Evolutionary conservation across 2,888 invertebrate genomes (phyloP).

Genomic region (Ennomos quercinarius): DNA sequence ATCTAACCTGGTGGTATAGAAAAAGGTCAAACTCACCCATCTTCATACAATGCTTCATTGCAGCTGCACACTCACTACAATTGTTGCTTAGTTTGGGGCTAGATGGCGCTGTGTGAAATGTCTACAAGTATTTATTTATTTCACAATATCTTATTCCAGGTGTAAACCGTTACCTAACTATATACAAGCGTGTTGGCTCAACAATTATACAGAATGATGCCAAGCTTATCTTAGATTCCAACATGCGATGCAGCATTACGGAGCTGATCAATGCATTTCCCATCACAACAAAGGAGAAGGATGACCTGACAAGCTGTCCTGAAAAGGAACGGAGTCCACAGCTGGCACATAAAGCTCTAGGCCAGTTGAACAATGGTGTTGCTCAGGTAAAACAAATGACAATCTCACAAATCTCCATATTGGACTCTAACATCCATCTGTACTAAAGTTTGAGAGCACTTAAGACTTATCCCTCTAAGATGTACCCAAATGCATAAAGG

Average conservation of each 20-base stretch:
- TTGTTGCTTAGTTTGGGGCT: too few relatives aligned
- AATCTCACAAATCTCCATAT: too few relatives aligned
- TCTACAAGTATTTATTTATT: too few relatives aligned
- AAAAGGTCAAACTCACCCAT: too few relatives aligned
- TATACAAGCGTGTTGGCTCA: slow-evolving; percentile 89
- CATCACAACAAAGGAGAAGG: slow-evolving; percentile 88
- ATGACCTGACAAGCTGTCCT: slow-evolving; percentile 88
- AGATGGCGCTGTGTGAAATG: too few relatives aligned
- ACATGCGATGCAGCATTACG: slow-evolving; percentile 87
- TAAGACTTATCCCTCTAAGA: too few relatives aligned
- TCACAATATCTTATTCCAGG: slow-evolving; percentile 67
- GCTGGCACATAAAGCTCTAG: slow-evolving; percentile 85
- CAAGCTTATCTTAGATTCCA: slow-evolving; percentile 86
- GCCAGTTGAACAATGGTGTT: slow-evolving; percentile 88
- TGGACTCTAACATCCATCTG: too few relatives aligned
- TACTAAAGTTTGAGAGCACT: too few relatives aligned
- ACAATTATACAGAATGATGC: slow-evolving; percentile 89
- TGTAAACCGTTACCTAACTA: slow-evolving; percentile 88
- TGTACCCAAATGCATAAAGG: too few relatives aligned
- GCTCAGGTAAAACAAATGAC: slow-evolving; percentile 77
- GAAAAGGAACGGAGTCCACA: slow-evolving; percentile 87
- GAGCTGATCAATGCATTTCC: slow-evolving; percentile 88
- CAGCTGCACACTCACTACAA: too few relatives aligned
- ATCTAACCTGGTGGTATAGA: too few relatives aligned
- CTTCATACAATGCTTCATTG: too few relatives aligned